Base-by-base conservation (phyloP, 2,797 vertebrate species). In the Delichon dasypus region DNA sequence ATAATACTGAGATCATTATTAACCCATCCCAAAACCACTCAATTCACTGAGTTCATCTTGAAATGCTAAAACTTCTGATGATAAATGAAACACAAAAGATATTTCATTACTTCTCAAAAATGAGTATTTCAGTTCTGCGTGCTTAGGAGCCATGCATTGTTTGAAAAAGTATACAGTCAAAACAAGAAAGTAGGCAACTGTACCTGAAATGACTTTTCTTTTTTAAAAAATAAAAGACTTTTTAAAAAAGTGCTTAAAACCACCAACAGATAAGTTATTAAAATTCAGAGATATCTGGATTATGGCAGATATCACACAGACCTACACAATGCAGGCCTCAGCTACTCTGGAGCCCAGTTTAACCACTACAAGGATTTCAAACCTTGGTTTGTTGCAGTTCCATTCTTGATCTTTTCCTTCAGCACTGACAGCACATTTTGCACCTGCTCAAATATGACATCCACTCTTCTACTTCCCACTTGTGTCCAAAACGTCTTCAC, bases 321-420 rank as follows among this genome's bases (percentile, higher is more conserved):
- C 14, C 55, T 23, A 64, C 23, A 55, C 12, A 83, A 89, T 58
- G n/a, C 32, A 67, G 51, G 25, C n/a, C 48, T 44, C 29, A 82
- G 60, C 22, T 91, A 19, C 47, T 9, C 38, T 53, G 38, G 34
- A 45, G 34, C 44, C 47, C 74, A 79, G 30, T 53, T 82, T 19
- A 93, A 89, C 2, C 0, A 1, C 48, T 50, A 73, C 6, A 61
- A 65, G 19, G 14, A 60, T 78, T 93, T 94, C 88, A 61, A 86
- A 99, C 99, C 99, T 99, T 98, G 96, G 61, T 98, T 98, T 58
- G 98, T 98, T 38, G 99, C 99, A 4, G 98, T 98, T 88, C 98
- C 97, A 71, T 94, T 96, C 97, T 98, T 98, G 89, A 99, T 98
- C 67, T 97, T 98, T 26, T 95, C 90, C 92, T 98, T 98, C 73